Evolutionary conservation across 2,797 vertebrate species (phyloP).

Genomic region (Neostethus bicornis): DNA sequence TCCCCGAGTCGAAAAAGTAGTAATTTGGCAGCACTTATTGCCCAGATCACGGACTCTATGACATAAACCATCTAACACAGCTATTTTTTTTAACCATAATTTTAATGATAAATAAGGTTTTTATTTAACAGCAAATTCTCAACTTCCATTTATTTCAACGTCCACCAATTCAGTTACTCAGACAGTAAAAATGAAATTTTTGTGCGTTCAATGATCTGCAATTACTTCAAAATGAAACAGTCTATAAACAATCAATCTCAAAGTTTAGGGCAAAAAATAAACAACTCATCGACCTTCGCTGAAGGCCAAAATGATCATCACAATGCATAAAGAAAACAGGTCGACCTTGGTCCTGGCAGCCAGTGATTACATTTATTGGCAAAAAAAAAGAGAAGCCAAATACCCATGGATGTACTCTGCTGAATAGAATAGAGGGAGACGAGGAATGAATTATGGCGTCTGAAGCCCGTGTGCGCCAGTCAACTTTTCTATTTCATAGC

Average conservation of each 20-base stretch:
- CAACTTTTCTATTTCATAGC: conserved; percentile 56
- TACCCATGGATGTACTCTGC: conserved; percentile 56
- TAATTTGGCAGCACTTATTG: background rate
- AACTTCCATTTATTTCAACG: conserved; percentile 47
- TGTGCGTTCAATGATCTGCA: conserved; percentile 16
- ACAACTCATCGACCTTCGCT: conserved; percentile 57
- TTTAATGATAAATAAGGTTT: conserved; percentile 6
- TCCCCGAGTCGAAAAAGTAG: too few relatives aligned
- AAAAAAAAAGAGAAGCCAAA: conserved; percentile 39
- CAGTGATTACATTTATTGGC: conserved; percentile 66
- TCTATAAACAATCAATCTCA: conserved; percentile 35
- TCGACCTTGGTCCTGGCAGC: conserved; percentile 67
- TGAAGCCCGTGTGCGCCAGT: conserved; percentile 53
- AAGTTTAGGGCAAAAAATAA: conserved; percentile 35
- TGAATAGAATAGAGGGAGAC: conserved; percentile 46
- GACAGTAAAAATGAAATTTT: too few relatives aligned
- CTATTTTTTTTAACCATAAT: background rate
- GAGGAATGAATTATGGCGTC: conserved; percentile 59
- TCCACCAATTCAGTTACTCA: conserved; percentile 13
- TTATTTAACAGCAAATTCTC: conserved; percentile 26
- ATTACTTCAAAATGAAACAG: conserved; percentile 40
- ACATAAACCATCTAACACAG: background rate
- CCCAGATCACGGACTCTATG: background rate
- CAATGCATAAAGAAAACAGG: conserved; percentile 41
- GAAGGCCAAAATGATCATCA: conserved; percentile 60